These are phyloP conservation scores for Cyprinodon brontotheroides DNA, from an alignment of 2,113 vertebrate genomes.

Conservation along the genomic window DNA sequence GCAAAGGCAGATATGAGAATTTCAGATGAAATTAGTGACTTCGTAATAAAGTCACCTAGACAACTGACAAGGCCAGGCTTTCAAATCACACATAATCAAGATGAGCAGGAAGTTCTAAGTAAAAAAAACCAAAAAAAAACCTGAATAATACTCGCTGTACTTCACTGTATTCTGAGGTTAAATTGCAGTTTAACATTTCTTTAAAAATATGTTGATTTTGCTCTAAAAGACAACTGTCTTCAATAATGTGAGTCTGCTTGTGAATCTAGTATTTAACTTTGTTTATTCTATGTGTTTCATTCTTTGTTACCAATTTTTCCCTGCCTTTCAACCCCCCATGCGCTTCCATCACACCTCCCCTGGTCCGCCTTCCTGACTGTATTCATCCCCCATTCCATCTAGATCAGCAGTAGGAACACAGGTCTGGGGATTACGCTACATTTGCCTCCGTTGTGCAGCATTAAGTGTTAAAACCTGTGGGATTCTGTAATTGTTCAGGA, in stretches of 20 bases:
- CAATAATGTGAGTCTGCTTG: background rate
- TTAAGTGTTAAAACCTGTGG: background rate
- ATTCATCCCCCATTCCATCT: background rate
- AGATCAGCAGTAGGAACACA: too few species aligned
- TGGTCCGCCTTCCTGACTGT: background rate
- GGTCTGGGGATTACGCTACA: background rate
- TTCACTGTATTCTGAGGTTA: background rate
- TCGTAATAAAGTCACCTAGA: background rate
- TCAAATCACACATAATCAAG: background rate
- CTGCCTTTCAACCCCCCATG: background rate
- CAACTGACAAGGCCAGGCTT: constrained; percentile 34
- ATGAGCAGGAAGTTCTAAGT: background rate
- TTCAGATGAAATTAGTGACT: background rate
- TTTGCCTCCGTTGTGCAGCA: background rate
- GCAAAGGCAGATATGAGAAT: background rate
- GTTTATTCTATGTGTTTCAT: background rate
- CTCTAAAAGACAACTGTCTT: background rate
- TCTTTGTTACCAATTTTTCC: background rate
- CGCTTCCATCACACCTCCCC: background rate
- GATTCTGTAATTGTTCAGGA: background rate
- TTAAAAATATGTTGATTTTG: background rate
- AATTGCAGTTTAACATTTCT: background rate
- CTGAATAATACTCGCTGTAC: background rate
- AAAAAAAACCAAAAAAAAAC: background rate
- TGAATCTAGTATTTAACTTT: background rate